Percentiles rank a stretch among this genome's conserved stretches.
These are phyloP conservation scores for Dascyllus trimaculatus DNA, from an alignment of 2,113 vertebrate species.

Conservation along the genomic window DNA sequence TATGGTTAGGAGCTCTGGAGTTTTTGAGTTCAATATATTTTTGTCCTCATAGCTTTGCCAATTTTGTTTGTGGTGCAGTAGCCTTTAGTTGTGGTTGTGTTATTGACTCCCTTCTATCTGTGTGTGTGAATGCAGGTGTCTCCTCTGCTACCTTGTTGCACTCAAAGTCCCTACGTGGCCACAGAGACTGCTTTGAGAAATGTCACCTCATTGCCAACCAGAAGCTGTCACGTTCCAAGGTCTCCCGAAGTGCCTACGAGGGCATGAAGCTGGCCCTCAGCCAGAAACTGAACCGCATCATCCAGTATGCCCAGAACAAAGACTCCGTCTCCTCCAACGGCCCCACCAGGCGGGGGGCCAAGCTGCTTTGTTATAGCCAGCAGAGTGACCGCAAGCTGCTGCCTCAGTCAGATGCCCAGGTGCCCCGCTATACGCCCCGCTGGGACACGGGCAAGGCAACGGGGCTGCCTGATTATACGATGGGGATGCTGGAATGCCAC, in stretches of 20 bases:
- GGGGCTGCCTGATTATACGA: conserved; percentile 82
- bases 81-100: not conserved
- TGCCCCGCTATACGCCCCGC: conserved; percentile 92
- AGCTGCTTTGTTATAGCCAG: conserved; percentile 90
- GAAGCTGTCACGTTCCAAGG: conserved; percentile 91
- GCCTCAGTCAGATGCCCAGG: conserved; percentile 91
- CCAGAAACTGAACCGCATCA: conserved; percentile 95
- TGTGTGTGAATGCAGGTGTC: conserved; percentile 72
- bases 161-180: conserved; percentile 93
- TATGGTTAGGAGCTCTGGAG: too few species aligned
- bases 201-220: conserved; percentile 98
- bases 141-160: conserved; percentile 84
- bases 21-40: not conserved
- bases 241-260: conserved; percentile 92
- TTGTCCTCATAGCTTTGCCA: not conserved
- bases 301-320: conserved; percentile 97
- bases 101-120: conserved; percentile 17
- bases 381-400: conserved; percentile 88
- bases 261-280: conserved; percentile 94
- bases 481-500: conserved; percentile 85
- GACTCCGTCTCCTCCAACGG: conserved; percentile 86
- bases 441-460: conserved; percentile 85
- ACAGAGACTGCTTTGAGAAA: conserved; percentile 98
- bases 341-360: conserved; percentile 83
- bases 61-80: not conserved